Percentiles rank a stretch among this genome's conserved stretches.
These are phyloP conservation scores for Piaya cayana DNA, from an alignment of 2,113 vertebrate species.

Conservation along the genomic window DNA sequence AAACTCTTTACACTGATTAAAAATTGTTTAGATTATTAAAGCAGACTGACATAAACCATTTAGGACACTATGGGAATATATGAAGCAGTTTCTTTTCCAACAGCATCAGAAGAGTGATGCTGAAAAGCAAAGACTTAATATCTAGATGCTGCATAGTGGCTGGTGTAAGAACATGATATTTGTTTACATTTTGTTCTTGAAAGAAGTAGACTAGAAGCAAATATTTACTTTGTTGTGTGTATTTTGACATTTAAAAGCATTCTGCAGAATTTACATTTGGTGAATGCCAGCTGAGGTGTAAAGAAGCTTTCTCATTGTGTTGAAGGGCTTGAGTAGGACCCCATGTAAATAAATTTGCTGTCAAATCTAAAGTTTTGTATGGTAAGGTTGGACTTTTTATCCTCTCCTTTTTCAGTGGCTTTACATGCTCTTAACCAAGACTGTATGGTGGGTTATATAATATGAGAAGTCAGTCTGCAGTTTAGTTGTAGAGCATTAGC, in stretches of 20 bases:
- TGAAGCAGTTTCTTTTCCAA: not conserved
- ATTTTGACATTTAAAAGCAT: constrained; percentile 14
- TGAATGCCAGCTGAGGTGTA: not conserved
- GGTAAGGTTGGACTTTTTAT: not conserved
- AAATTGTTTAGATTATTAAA: not conserved
- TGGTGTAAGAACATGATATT: not conserved
- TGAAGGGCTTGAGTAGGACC: not conserved
- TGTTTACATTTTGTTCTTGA: not conserved
- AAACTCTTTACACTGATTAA: not conserved
- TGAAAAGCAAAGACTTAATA: not conserved
- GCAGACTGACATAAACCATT: not conserved
- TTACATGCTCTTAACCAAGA: not conserved
- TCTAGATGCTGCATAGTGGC: not conserved
- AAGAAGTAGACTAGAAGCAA: not conserved
- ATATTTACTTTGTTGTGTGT: not conserved
- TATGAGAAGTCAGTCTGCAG: not conserved
- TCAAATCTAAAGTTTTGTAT: not conserved
- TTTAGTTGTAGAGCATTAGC: not conserved
- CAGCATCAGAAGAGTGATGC: not conserved
- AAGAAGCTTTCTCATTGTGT: not conserved
- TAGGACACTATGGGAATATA: not conserved
- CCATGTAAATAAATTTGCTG: not conserved
- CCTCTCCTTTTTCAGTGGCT: not conserved
- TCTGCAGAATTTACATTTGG: not conserved
- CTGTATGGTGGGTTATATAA: not conserved